Conservation (phyloP, 1,140 invertebrate genomes). For the Augochlora pura region DNA sequence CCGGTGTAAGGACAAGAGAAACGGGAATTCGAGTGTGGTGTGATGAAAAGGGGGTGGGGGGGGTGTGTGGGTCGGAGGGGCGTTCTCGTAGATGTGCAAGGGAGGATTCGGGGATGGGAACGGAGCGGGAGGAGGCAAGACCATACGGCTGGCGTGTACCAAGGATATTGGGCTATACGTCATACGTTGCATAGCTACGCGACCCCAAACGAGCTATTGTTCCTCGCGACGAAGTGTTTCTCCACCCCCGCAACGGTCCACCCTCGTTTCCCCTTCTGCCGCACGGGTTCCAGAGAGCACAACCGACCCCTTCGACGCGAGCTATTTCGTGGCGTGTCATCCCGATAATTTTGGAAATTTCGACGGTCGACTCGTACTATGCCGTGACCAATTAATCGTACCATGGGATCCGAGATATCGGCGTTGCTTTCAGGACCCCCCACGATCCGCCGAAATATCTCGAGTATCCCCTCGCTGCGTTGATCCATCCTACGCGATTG, state of each 20-base stretch:
- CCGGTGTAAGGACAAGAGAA: conserved; percentile 3
- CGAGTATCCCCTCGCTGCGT: too few species aligned
- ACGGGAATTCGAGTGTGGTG: conserved; percentile 20
- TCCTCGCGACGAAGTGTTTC: conserved; percentile 60
- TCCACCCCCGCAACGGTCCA: conserved; percentile 7
- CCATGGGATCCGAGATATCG: conserved; percentile 4
- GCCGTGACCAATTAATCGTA: conserved; percentile 41
- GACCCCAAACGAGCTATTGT: conserved; percentile 66
- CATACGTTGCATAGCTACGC: conserved; percentile 64
- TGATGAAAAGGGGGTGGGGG: not conserved
- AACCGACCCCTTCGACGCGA: conserved; percentile 12
- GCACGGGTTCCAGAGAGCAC: not conserved
- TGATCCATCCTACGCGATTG: too few species aligned
- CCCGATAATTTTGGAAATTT: conserved; percentile 61
- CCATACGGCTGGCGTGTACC: conserved; percentile 53
- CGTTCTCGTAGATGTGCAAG: not conserved
- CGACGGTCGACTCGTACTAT: conserved; percentile 23
- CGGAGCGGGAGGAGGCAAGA: not conserved
- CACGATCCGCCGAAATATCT: not conserved
- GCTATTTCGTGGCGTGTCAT: conserved; percentile 57
- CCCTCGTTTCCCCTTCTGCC: not conserved
- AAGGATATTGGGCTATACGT: conserved; percentile 65
- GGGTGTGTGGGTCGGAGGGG: not conserved
- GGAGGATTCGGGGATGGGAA: not conserved
- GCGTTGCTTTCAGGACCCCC: not conserved